phyloP scores from a whole-genome alignment of 2,797 vertebrate species.

The Scarus forsteni region DNA sequence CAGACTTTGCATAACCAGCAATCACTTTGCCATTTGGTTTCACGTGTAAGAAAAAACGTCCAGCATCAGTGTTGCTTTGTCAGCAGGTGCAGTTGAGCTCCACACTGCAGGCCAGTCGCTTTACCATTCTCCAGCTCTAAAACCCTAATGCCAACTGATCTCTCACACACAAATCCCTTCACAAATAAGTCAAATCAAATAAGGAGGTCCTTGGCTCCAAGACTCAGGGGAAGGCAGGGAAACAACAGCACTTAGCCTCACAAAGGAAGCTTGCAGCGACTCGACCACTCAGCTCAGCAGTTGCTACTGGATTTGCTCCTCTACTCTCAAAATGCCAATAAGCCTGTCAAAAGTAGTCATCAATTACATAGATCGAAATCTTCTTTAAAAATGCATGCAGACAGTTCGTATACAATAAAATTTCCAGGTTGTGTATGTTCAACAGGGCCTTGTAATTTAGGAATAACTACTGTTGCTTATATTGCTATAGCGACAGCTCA shows the following conservation, averaged over 20 bases:
- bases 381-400: slow-evolving; percentile 18
- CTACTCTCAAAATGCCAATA: slow-evolving; percentile 25
- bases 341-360: slow-evolving; percentile 41
- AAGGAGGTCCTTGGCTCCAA: not conserved
- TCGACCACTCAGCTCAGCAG: not conserved
- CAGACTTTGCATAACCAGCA: not conserved
- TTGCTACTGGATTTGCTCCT: slow-evolving; percentile 12
- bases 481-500: slow-evolving; percentile 37
- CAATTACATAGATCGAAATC: slow-evolving; percentile 34
- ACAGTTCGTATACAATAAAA: slow-evolving; percentile 29
- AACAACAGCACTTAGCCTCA: not conserved
- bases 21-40: not conserved
- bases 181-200: slow-evolving; percentile 16
- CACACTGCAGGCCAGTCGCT: not conserved
- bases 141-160: slow-evolving; percentile 42
- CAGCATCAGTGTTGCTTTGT: slow-evolving; percentile 1
- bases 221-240: not conserved
- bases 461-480: slow-evolving; percentile 34
- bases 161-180: slow-evolving; percentile 24
- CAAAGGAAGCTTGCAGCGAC: not conserved
- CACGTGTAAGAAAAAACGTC: not conserved
- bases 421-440: slow-evolving; percentile 43
- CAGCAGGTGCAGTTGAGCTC: slow-evolving; percentile 5
- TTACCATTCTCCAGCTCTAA: not conserved
- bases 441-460: slow-evolving; percentile 43